Base-by-base conservation (phyloP, 1,140 invertebrate genomes). In the Hypsibius dujardini region DNA sequence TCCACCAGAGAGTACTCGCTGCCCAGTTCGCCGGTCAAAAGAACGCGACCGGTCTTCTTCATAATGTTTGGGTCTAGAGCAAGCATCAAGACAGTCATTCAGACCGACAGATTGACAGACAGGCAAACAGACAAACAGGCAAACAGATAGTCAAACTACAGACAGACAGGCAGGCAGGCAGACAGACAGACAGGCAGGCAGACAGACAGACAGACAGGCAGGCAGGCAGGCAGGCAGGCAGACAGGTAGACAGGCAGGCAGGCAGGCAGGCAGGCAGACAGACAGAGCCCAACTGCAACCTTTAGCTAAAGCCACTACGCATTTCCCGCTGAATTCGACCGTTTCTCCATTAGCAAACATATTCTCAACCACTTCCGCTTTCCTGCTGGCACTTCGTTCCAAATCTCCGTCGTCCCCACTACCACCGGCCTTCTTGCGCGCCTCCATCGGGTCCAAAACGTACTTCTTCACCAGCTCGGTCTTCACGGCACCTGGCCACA, bases 401-500 rank as follows among this genome's bases (percentile, higher is more conserved):
- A n/a, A n/a, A n/a, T n/a, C n/a, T n/a, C n/a, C n/a, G n/a, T n/a
- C n/a, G n/a, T n/a, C n/a, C n/a, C 7, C 50, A n/a, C 50, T 56
- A n/a, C n/a, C 7, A 12, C 62, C 42, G 62, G 42, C 3, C 62
- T 67, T 67, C 7, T 7, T 67, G 12, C 62, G n/a, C n/a, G 12
- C 7, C 42, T 42, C 3, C 62, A 67, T 67, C 7, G 62, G 62
- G 12, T 67, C 42, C 62, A 67, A 3, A 67, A 67, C 45, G 3
- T 67, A 14, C 42, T 67, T 42, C 62, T 67, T 7, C 56, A 75
- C 28, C 7, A 76, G 59, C 75, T 82, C 82, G 12, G 81, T 82
- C 62, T 75, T 73, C 1, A 82, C 81, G 40, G 76, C 60, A 45
- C 81, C 81, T 40, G 81, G 82, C 79, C 81, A 83, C 1, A 82